Conservation (phyloP, 1,140 invertebrate species). For the Leptoteleia sp. region DNA sequence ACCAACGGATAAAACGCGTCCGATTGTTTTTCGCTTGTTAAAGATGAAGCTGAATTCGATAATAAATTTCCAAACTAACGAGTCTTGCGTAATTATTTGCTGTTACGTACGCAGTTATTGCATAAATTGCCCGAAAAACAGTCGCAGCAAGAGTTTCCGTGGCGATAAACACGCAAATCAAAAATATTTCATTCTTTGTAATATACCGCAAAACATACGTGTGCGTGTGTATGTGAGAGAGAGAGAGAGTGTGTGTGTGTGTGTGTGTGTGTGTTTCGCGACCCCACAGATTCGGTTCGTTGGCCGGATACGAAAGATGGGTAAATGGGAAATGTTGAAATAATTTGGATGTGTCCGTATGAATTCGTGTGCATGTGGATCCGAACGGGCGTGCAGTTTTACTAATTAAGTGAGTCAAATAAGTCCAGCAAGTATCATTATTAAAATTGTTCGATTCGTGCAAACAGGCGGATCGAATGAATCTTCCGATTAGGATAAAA, state of each 20-base stretch:
- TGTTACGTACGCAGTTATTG: background rate
- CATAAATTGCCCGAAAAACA: slow-evolving; percentile 28
- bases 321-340: slow-evolving; percentile 39
- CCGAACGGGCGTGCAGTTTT: background rate
- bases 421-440: background rate
- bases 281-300: slow-evolving; percentile 17
- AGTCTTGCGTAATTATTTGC: slow-evolving; percentile 24
- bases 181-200: slow-evolving; percentile 38
- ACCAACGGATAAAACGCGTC: too few relatives aligned
- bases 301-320: slow-evolving; percentile 31
- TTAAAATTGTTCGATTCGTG: background rate
- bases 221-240: slow-evolving; percentile 4
- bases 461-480: too few relatives aligned
- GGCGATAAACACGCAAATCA: slow-evolving; percentile 32
- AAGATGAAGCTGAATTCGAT: background rate
- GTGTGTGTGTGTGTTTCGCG: slow-evolving; percentile 15
- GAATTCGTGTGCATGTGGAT: slow-evolving; percentile 5
- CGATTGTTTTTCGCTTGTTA: background rate
- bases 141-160: slow-evolving; percentile 7
- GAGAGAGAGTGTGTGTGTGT: background rate
- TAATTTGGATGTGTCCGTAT: slow-evolving; percentile 22
- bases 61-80: slow-evolving; percentile 7
- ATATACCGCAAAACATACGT: slow-evolving; percentile 7
- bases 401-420: slow-evolving; percentile 21
- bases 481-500: too few relatives aligned